Conservation (phyloP, 1,140 invertebrate species). For the Stratiolaelaps scimitus region DNA sequence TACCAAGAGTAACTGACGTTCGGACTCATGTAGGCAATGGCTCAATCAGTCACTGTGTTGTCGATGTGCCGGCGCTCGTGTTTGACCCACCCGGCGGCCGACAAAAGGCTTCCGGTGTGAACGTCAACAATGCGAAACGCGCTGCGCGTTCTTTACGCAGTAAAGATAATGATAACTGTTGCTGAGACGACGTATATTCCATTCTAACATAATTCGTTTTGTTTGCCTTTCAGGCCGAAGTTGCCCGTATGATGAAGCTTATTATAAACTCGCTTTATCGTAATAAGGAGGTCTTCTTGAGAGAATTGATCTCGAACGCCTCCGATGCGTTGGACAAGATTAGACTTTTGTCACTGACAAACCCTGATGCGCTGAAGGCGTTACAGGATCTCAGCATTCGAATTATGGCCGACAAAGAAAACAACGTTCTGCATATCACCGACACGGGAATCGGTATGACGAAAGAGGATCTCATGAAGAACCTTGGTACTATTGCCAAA, state of each 20-base stretch:
- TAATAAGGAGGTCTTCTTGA: conserved; percentile 96
- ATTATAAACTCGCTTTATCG: conserved; percentile 97
- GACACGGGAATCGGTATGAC: conserved; percentile 99
- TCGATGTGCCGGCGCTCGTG: background rate
- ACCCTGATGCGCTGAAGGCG: conserved; percentile 58
- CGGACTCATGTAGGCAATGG: too few species aligned
- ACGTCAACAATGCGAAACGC: too few species aligned
- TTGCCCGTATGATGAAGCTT: conserved; percentile 98
- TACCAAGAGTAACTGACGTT: too few species aligned
- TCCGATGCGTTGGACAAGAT: conserved; percentile 95
- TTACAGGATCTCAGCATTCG: conserved; percentile 74
- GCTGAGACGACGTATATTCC: too few species aligned
- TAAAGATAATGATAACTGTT: too few species aligned
- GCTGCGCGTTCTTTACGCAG: too few species aligned
- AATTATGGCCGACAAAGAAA: conserved; percentile 93
- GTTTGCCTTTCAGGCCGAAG: conserved; percentile 54
- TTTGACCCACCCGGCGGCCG: too few species aligned
- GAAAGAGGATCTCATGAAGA: conserved; percentile 79
- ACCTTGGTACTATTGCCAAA: conserved; percentile 97
- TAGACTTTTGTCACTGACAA: conserved; percentile 75
- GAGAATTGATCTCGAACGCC: conserved; percentile 90
- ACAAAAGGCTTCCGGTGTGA: too few species aligned
- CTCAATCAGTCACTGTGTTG: background rate
- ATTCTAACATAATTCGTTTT: too few species aligned
- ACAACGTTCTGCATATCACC: conserved; percentile 78